These are phyloP conservation scores for Falco rusticolus DNA, from an alignment of 2,797 vertebrate species.

Conservation along the genomic window DNA sequence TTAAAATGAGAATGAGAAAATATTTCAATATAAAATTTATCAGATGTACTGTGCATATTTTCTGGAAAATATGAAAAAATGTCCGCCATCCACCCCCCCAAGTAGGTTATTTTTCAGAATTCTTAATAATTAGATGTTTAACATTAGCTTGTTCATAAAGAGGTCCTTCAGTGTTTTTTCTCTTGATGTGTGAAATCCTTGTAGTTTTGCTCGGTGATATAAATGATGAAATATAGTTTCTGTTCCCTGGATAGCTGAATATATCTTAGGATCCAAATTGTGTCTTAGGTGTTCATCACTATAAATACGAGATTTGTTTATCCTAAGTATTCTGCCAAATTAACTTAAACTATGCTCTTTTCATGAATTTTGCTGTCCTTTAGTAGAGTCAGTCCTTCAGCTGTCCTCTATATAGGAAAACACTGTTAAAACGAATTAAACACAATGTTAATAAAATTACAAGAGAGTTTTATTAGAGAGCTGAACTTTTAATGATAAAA, in stretches of 20 bases:
- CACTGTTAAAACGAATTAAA: neutral
- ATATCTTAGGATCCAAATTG: neutral
- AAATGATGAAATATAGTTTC: neutral
- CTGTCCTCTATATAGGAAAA: neutral
- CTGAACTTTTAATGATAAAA: neutral
- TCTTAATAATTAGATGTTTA: neutral
- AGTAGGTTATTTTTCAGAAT: neutral
- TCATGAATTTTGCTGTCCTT: neutral
- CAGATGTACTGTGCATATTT: neutral
- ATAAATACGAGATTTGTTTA: neutral
- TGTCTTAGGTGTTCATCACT: neutral
- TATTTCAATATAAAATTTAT: neutral
- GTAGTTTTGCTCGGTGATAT: neutral
- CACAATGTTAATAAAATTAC: neutral
- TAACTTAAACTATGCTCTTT: neutral
- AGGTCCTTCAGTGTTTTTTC: neutral
- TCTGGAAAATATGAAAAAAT: neutral
- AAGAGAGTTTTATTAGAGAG: neutral
- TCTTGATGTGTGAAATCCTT: neutral
- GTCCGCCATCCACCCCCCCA: accelerated
- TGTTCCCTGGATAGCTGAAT: neutral
- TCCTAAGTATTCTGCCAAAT: neutral
- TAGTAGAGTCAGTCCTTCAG: neutral
- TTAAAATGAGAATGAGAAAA: neutral
- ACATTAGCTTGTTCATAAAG: neutral